These are phyloP conservation scores for Papilio helenus DNA, from an alignment of 1,140 invertebrate species.

Conservation along the genomic window DNA sequence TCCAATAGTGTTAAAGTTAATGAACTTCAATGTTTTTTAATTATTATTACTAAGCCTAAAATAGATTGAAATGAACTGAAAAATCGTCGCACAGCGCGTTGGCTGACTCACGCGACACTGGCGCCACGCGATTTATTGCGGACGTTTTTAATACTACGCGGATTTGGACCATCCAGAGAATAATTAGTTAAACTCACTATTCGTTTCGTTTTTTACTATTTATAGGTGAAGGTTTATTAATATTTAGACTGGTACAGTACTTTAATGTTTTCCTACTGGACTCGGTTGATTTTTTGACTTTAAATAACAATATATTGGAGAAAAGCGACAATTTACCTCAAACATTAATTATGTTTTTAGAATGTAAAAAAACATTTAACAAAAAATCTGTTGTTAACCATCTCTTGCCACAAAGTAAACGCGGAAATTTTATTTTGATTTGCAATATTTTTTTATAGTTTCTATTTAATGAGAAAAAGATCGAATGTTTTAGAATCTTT, in stretches of 20 bases:
- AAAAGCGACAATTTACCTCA: too few species aligned
- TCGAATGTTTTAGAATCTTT: not conserved
- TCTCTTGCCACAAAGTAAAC: not conserved
- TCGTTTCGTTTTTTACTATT: constrained; percentile 23
- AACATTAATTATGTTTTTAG: not conserved
- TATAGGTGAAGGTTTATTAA: not conserved
- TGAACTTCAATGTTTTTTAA: constrained; percentile 8
- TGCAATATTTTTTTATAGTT: not conserved
- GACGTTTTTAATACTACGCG: constrained; percentile 51
- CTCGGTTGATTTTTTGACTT: not conserved
- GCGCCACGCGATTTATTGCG: constrained; percentile 70
- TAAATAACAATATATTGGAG: not conserved
- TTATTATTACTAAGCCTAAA: constrained; percentile 46
- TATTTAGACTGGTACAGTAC: constrained; percentile 6
- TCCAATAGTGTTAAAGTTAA: not conserved
- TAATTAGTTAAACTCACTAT: constrained; percentile 37
- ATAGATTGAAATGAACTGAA: constrained; percentile 61
- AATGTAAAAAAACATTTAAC: not conserved
- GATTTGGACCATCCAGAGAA: constrained; percentile 48
- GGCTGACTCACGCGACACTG: constrained; percentile 62
- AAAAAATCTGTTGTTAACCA: not conserved
- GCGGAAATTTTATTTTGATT: not conserved
- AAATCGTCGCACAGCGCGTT: constrained; percentile 54
- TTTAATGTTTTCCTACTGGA: not conserved
- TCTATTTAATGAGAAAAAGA: not conserved